phyloP scores from a whole-genome alignment of 2,113 vertebrate species.

The Hippocampus barbouri region DNA sequence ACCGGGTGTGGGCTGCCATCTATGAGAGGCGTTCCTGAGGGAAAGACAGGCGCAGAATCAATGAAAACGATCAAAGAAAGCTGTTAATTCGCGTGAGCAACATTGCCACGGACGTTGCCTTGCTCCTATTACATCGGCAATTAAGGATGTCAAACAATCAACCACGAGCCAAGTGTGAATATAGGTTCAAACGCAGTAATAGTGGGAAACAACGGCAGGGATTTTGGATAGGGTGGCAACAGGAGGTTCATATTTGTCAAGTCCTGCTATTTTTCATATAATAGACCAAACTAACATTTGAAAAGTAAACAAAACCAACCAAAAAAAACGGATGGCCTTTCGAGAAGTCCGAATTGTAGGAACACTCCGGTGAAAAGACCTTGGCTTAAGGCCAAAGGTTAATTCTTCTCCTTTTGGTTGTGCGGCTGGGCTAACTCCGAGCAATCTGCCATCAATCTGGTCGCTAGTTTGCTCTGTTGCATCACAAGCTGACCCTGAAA shows the following conservation, averaged over 20 bases:
- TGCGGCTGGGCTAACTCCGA: constrained; percentile 39
- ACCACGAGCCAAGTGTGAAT: not conserved
- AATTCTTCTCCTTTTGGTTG: constrained; percentile 31
- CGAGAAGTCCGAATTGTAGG: constrained; percentile 20
- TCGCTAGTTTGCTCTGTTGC: constrained; percentile 32
- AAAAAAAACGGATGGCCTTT: constrained; percentile 11
- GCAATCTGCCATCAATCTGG: constrained; percentile 58
- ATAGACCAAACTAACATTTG: not conserved
- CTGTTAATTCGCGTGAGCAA: not conserved
- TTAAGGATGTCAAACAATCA: not conserved
- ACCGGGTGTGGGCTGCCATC: constrained; percentile 82
- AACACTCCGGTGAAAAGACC: constrained; percentile 26
- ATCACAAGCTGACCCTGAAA: constrained; percentile 39
- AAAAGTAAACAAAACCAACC: not conserved
- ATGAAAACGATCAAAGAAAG: not conserved
- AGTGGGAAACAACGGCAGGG: not conserved
- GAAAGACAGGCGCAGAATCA: constrained; percentile 8
- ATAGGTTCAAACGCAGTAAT: not conserved
- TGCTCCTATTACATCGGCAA: not conserved
- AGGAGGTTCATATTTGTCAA: not conserved
- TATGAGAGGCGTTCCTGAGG: constrained; percentile 70
- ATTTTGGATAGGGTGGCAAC: not conserved
- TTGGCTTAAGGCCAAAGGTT: constrained; percentile 31
- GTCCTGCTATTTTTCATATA: not conserved
- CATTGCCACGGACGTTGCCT: not conserved